phyloP scores from a whole-genome alignment of 2,797 vertebrate genomes.

The Onychomys arenicola region DNA sequence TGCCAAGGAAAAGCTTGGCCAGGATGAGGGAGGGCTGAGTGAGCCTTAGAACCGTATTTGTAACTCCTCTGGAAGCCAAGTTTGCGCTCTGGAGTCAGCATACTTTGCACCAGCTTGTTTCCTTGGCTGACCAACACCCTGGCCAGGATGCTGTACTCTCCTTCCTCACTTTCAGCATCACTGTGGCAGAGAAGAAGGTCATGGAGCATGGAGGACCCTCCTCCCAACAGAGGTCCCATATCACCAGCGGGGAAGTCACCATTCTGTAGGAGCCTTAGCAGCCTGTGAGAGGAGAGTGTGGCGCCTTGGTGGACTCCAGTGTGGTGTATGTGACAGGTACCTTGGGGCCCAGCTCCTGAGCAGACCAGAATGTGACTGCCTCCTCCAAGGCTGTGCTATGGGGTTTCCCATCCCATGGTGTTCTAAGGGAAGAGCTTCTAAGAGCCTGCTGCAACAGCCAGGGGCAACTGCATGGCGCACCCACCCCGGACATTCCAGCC shows the following conservation, averaged over 20 bases:
- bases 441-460: not conserved
- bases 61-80: not conserved
- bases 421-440: not conserved
- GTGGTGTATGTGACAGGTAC: accelerated
- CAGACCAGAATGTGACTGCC: too few species aligned
- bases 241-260: not conserved
- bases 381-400: too few species aligned
- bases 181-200: not conserved
- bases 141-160: too few species aligned
- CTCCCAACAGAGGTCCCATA: not conserved
- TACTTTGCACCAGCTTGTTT: not conserved
- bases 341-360: not conserved
- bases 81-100: not conserved
- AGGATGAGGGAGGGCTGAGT: not conserved
- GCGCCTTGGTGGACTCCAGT: accelerated
- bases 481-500: not conserved
- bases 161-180: not conserved
- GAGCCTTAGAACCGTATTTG: not conserved
- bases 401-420: not conserved
- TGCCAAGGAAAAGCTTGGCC: not conserved
- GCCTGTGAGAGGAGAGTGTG: not conserved
- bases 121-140: not conserved
- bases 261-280: not conserved
- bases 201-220: accelerated
- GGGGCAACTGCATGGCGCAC: not conserved